Percentiles rank a stretch among this genome's conserved stretches.
These are phyloP conservation scores for Notodonta ziczac DNA, from an alignment of 2,888 invertebrate species.

Conservation along the genomic window DNA sequence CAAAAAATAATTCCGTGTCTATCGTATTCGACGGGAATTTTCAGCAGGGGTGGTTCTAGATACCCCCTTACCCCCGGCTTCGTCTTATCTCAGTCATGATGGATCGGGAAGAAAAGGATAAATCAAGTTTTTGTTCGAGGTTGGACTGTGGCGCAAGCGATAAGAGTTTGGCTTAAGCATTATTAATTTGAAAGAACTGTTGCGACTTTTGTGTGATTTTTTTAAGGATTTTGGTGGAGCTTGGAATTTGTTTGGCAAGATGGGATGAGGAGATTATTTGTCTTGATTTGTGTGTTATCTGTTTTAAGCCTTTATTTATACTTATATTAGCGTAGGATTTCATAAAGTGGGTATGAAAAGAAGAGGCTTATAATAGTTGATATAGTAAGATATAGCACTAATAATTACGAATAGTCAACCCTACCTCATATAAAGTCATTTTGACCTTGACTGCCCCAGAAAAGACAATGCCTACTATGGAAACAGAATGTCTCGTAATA, in stretches of 20 bases:
- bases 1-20: slow-evolving; percentile 42
- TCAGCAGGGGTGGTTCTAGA: slow-evolving; percentile 41
- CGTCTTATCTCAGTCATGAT: slow-evolving; percentile 68
- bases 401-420: too few relatives aligned
- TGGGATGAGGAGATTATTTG: not conserved
- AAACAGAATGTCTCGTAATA: too few relatives aligned
- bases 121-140: slow-evolving; percentile 66
- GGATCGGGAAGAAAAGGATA: slow-evolving; percentile 68
- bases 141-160: slow-evolving; percentile 41
- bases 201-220: not conserved
- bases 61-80: slow-evolving; percentile 35
- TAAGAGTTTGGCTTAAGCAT: slow-evolving; percentile 7
- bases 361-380: too few relatives aligned
- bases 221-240: not conserved
- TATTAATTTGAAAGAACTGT: slow-evolving; percentile 6
- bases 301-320: not conserved
- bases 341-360: too few relatives aligned
- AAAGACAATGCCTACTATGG: too few relatives aligned
- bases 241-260: slow-evolving; percentile 5
- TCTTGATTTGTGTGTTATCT: not conserved
- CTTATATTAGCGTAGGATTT: too few relatives aligned
- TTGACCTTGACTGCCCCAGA: too few relatives aligned
- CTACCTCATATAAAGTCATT: too few relatives aligned
- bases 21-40: slow-evolving; percentile 43
- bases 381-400: too few relatives aligned